Evolutionary conservation across 2,113 vertebrate species (phyloP), one percentile per base, ranked within the genome.

Genomic region (Uria aalge): DNA sequence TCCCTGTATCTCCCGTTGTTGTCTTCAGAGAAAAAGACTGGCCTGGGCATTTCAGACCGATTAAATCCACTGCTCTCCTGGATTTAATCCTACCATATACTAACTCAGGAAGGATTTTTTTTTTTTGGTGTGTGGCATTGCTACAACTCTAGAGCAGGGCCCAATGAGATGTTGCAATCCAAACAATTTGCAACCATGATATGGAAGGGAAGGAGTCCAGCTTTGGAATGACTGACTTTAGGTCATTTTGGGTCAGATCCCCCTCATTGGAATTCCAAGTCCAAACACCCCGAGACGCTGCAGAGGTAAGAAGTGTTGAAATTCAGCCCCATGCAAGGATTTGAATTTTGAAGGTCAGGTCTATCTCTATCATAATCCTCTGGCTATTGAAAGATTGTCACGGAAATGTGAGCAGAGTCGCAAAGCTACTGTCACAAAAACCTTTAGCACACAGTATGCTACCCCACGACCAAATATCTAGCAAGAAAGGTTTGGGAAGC

Each of bases 221-320:
- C 36, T 92, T 67, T 91, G 36, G 36, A 79, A 82, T 52, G 12
- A 78, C 76, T 34, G 38, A 13, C 32, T 88, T 88, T 76, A 34
- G 45, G 38, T 83, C 12, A 69, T 94, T 95, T 90, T 92, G 57
- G 57, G 59, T 80, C 48, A 87, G 59, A 91, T 79, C 18, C 12
- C 47, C 53, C 87, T 90, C 84, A 91, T 41, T 95, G 92, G 94
- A 97, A 97, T 95, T 95, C 94, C 86, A 95, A 95, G 66, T 92
- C 84, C 89, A 91, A 95, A 74, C 84, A 91, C 17, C 47, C 16
- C 5, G 1, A 92, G 53, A 82, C 43, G 50, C 19, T 56, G 50
- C 50, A 91, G 62, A 91, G 47, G 34, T 69, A 53, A 82, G 71
- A 92, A 94, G 59, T 5, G 38, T 67, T 95, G 57, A 91, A 96